Base-by-base conservation (phyloP, 2,888 invertebrate genomes). In the Tridacna crocea region DNA sequence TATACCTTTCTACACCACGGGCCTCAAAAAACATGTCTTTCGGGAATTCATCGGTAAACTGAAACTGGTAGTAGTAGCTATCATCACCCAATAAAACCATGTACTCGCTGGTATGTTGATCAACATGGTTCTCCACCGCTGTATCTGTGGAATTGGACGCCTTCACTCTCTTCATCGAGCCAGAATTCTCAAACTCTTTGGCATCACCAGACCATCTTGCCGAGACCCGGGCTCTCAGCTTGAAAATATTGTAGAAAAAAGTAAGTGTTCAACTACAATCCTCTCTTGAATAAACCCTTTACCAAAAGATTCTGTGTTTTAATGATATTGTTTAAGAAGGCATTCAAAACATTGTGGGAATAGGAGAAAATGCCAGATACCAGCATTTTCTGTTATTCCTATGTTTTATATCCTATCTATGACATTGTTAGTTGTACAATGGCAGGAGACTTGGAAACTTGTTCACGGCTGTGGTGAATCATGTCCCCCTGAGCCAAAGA, bases 31-130 rank as follows among this genome's bases (percentile, higher is more conserved):
- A 17, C 47, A 19, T 22, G n/a, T 19, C n/a, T 22, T 47, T 47
- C 47, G 70, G 70, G 47, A 70, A 70, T n/a, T 36, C 70, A 19
- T 47, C 12, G 10, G 22, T 46, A 27, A 79, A 80, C 65, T 79
- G 79, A 36, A 77, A 75, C 36, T 83, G 77, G 47, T 83, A 83
- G 46, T 83, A 83, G 47, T 72, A 83, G 22, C 47, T 61, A 11
- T 75, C 60, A 24, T 73, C 74, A 13, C 83, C 83, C 4, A 83
- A 10, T 11, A 83, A 48, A 19, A 63, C 70, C 47, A 75, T 82
- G 15, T 72, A 82, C 24, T 81, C 70, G 26, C 60, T 60, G 0
- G 27, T 47, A 0, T 65, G 68, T 47, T 15, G 19, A 58, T 68
- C 61, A 13, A 15, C 22, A 24, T 74, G 72, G 26, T 79, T 74